Conservation (phyloP, 2,113 vertebrate species). For the Hiodon tergisus region DNA sequence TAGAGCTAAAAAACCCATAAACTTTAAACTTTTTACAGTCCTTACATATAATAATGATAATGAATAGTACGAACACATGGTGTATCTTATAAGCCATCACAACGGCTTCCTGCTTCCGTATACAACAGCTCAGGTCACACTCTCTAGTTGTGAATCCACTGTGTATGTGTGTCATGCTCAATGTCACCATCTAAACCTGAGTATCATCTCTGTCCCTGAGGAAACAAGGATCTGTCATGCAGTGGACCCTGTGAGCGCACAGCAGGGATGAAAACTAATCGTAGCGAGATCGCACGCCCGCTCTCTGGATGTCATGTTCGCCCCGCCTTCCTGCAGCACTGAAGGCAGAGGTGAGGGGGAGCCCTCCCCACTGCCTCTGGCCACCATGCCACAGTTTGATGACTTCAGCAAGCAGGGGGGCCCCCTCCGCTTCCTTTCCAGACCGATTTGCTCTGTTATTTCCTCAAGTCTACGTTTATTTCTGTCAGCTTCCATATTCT, state of each 20-base stretch:
- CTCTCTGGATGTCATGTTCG: neutral
- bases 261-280: slow-evolving; percentile 26
- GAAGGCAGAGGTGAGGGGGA: slow-evolving; percentile 28
- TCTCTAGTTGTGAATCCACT: too few relatives aligned
- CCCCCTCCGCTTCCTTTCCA: slow-evolving; percentile 43
- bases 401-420: slow-evolving; percentile 52
- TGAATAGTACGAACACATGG: too few relatives aligned
- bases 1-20: too few relatives aligned
- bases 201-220: too few relatives aligned
- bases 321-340: slow-evolving; percentile 32
- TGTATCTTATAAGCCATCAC: neutral
- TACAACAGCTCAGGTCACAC: too few relatives aligned
- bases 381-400: slow-evolving; percentile 61
- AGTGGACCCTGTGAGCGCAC: neutral
- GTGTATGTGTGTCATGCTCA: too few relatives aligned
- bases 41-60: too few relatives aligned
- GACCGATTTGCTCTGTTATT: slow-evolving; percentile 32
- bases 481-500: slow-evolving; percentile 74
- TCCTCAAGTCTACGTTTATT: slow-evolving; percentile 60
- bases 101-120: neutral
- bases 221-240: too few relatives aligned
- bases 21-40: too few relatives aligned
- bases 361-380: slow-evolving; percentile 56
- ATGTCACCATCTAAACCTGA: too few relatives aligned
- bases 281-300: slow-evolving; percentile 27